Conservation (phyloP, 37 sponge, comb jelly and placozoan species). For the Amphimedon queenslandica region DNA sequence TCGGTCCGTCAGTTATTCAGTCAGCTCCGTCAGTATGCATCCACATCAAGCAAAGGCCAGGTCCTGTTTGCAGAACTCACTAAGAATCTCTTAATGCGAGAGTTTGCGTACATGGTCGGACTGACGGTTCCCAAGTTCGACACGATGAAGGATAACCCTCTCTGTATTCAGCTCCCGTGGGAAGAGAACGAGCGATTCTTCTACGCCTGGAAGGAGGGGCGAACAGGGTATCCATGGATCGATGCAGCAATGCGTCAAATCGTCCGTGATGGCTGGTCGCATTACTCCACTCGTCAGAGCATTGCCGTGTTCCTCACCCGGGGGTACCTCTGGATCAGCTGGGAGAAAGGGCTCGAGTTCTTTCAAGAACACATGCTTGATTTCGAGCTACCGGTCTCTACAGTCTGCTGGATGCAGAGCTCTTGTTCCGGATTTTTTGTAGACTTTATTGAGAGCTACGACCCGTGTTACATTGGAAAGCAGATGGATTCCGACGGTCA, state of each 20-base stretch:
- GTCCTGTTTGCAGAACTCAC: constrained; percentile 43
- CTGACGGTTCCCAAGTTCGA: constrained; percentile 57
- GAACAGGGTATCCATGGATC: constrained; percentile 87
- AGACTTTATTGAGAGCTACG: constrained; percentile 43
- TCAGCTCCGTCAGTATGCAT: constrained; percentile 49
- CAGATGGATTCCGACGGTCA: constrained; percentile 76
- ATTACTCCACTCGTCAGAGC: constrained; percentile 63
- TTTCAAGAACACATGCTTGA: constrained; percentile 80
- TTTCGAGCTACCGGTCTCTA: constrained; percentile 80
- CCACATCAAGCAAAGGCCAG: constrained; percentile 37
- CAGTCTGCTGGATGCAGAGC: constrained; percentile 85
- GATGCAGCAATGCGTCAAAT: constrained; percentile 86
- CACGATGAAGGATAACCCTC: constrained; percentile 65
- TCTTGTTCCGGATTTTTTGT: constrained; percentile 83
- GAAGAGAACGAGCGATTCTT: constrained; percentile 49
- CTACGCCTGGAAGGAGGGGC: constrained; percentile 44
- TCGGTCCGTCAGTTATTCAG: constrained; percentile 74
- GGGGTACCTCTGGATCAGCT: constrained; percentile 80
- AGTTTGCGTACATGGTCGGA: constrained; percentile 75
- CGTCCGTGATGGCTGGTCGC: constrained; percentile 75
- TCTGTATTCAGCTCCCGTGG: constrained; percentile 88
- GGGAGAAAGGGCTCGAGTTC: constrained; percentile 81
- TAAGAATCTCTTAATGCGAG: constrained; percentile 69
- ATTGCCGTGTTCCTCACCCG: constrained; percentile 89
- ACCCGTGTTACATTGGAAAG: constrained; percentile 58